Base-by-base conservation (phyloP, 2,113 vertebrate genomes). In the Triplophysa dalaica region DNA sequence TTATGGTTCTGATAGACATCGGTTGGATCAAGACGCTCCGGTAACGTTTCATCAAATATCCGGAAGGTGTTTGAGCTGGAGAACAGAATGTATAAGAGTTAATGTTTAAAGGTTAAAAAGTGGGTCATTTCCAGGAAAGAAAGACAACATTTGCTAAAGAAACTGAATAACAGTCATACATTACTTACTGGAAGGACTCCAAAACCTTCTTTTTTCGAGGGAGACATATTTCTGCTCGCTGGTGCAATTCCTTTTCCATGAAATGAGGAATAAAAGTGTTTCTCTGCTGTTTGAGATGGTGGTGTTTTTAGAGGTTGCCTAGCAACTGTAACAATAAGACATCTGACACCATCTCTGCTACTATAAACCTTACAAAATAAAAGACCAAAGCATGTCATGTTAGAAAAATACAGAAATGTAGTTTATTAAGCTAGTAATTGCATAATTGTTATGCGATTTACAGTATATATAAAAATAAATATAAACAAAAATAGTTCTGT, bases 41-140 rank as follows among this genome's bases (percentile, higher is more conserved):
- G 67, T 21, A 87, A 2, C 2, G 74, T 84, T 83, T 21, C 81
- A 83, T 88, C 84, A 88, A 92, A 90, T 79, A 87, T 79, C 85
- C 87, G 70, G 1, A 43, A 87, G 56, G 81, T 80, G 86, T 84
- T 86, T 74, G 87, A 77, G 78, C 90, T 94, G 89, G 78, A 90
- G 90, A n/a, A 84, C 50, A 82, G 10, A 77, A 65, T 17, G n/a
- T 58, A 10, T 21, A 5, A 14, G 6, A 56, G 19, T n/a, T 56
- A 8, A 58, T 45, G 43, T 45, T 45, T 45, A 45, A 45, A 45
- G 8, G 43, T 2, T 45, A 1, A 45, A 45, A 45, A 2, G 43
- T 45, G 9, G 11, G 43, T 11, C 43, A 45, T 45, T 45, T 12
- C 43, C 43, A 11, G 43, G 43, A 45, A 38, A 29, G 29, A 29